Evolutionary conservation across 2,797 vertebrate species (phyloP), one percentile per base, ranked within the genome.

Genomic region (Megalops cyprinoides): DNA sequence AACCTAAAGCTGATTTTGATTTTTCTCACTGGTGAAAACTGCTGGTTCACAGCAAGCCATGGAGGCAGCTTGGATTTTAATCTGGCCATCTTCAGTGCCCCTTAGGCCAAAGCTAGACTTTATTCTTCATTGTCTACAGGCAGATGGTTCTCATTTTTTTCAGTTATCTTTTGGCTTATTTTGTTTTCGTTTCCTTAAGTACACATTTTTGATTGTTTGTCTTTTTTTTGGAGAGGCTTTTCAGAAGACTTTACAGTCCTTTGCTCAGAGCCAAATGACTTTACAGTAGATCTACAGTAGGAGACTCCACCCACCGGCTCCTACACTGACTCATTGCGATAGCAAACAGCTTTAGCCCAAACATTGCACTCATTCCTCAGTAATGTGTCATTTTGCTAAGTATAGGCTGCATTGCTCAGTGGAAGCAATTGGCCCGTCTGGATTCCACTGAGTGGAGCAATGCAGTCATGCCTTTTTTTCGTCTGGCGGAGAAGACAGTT

Each of bases 171-270:
- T 53, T 53, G 9, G 2, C 1, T 53, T 53, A 2, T 53, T 53
- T 53, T 53, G 49, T 53, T 53, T 53, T 53, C 2, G 12, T 37
- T 10, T 5, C 20, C 34, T 69, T n/a, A n/a, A n/a, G 65, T 7
- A 5, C 8, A 69, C 84, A 87, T 87, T 88, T 84, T 84, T 55
- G 86, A 86, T 88, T 89, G 85, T 84, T 81, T 87, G 85, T n/a
- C n/a, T n/a, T n/a, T n/a, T n/a, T n/a, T n/a, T n/a, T n/a, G n/a
- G n/a, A n/a, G n/a, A n/a, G n/a, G n/a, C 89, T 90, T 90, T 83
- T 86, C 86, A 87, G 80, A 79, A 86, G 87, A 77, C 89, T 90
- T 87, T 90, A 92, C 87, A 88, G 86, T 84, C 87, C 58, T 55
- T 3, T 25, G 67, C 73, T 14, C 5, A 31, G 60, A 62, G 60